Evolutionary conservation across 1,140 invertebrate genomes (phyloP).

Genomic region (Macrosteles quadrilineatus): DNA sequence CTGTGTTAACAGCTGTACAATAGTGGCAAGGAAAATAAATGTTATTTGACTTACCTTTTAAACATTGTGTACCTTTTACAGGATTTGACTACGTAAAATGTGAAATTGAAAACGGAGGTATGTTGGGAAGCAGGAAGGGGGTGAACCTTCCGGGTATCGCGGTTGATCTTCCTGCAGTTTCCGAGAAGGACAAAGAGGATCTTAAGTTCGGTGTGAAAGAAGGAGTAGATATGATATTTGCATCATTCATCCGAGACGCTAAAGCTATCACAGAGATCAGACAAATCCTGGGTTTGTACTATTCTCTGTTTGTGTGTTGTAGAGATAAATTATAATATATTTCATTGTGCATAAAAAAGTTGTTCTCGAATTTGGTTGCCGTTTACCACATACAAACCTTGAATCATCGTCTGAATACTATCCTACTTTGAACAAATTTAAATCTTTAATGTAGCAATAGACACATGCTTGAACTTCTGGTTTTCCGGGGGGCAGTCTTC

Average conservation of each 20-base stretch:
- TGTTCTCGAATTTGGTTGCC: too few species aligned
- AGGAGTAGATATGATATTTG: slow-evolving; percentile 97
- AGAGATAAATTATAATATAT: too few species aligned
- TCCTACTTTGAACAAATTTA: too few species aligned
- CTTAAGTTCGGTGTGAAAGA: slow-evolving; percentile 94
- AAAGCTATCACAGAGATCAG: slow-evolving; percentile 88
- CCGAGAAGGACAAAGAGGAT: slow-evolving; percentile 96
- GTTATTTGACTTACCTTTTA: background rate
- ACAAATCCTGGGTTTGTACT: slow-evolving; percentile 66
- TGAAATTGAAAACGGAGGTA: slow-evolving; percentile 95
- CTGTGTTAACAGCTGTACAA: too few species aligned
- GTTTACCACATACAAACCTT: too few species aligned
- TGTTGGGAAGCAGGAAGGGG: slow-evolving; percentile 93
- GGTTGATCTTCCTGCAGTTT: slow-evolving; percentile 97
- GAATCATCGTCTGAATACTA: too few species aligned
- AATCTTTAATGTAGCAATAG: too few species aligned
- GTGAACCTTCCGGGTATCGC: slow-evolving; percentile 94
- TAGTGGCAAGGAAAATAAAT: too few species aligned
- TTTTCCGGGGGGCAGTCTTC: too few species aligned
- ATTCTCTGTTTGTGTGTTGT: slow-evolving; percentile 1
- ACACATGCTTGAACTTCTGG: too few species aligned
- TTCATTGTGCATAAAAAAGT: too few species aligned
- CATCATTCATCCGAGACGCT: slow-evolving; percentile 96
- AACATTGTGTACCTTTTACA: slow-evolving; percentile 37
- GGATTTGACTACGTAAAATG: slow-evolving; percentile 64